phyloP scores from a whole-genome alignment of 2,113 vertebrate species.

The Notothenia rossii region DNA sequence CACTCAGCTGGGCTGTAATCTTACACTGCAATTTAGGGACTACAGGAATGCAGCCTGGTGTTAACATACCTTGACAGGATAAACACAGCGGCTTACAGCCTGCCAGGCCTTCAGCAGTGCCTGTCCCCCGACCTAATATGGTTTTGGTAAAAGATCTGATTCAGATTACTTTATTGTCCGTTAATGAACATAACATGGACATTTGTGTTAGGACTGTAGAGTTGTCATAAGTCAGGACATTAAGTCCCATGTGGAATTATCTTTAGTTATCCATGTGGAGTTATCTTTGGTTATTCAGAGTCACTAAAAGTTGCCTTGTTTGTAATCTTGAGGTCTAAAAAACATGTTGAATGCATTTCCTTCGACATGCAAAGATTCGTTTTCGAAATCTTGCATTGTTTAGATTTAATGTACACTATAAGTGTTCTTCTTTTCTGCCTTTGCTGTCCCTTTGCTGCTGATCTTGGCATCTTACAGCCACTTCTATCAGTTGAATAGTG shows the following conservation, averaged over 20 bases:
- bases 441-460: not conserved
- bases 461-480: not conserved
- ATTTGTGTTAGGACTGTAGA: no score
- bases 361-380: not conserved
- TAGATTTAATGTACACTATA: not conserved
- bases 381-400: not conserved
- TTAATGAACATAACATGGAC: no score
- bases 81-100: slow-evolving; percentile 68
- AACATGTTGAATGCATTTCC: not conserved
- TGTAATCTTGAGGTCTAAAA: not conserved
- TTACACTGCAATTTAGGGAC: slow-evolving; percentile 84
- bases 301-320: no score
- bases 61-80: slow-evolving; percentile 83
- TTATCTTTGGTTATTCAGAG: no score
- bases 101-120: slow-evolving; percentile 16
- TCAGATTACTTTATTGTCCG: no score
- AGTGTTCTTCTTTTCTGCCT: not conserved
- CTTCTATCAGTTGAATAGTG: not conserved
- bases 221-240: no score
- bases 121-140: not conserved
- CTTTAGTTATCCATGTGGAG: no score
- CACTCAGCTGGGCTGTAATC: slow-evolving; percentile 76
- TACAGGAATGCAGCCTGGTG: slow-evolving; percentile 81
- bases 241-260: no score
- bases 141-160: no score